A percentile compares a stretch with the other conserved stretches of the same genome.
These are phyloP conservation scores for Aphodius granarius DNA, from an alignment of 2,888 invertebrate genomes.

Conservation along the genomic window DNA sequence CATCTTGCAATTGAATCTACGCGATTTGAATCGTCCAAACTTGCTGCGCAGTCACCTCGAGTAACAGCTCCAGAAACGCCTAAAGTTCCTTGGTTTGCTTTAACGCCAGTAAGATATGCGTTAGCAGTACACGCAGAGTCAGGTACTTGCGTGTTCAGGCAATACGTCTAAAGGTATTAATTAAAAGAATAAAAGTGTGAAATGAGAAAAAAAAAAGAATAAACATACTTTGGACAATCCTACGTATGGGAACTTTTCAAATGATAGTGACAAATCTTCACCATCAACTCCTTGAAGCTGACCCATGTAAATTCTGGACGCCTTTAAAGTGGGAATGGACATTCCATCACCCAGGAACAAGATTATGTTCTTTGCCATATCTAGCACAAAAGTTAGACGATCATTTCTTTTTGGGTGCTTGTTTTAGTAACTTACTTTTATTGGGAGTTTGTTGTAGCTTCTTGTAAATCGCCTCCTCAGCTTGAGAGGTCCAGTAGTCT, in stretches of 20 bases:
- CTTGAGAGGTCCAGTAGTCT: not conserved
- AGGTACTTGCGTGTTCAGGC: not conserved
- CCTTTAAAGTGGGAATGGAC: constrained; percentile 80
- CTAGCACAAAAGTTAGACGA: constrained; percentile 33
- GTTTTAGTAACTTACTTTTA: not conserved
- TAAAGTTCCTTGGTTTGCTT: constrained; percentile 74
- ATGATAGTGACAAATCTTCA: constrained; percentile 70
- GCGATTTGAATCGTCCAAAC: constrained; percentile 59
- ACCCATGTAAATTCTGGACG: constrained; percentile 73
- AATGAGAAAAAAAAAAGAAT: not conserved
- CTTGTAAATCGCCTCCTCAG: not conserved
- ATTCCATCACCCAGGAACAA: constrained; percentile 87
- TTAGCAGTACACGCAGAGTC: constrained; percentile 74
- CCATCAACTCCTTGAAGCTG: constrained; percentile 62
- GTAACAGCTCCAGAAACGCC: constrained; percentile 71
- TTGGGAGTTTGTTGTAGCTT: not conserved
- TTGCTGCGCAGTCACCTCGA: constrained; percentile 64
- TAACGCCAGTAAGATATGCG: constrained; percentile 77
- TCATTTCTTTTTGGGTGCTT: not conserved
- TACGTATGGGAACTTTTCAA: constrained; percentile 75
- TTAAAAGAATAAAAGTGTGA: not conserved
- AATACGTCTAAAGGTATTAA: not conserved
- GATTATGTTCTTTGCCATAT: constrained; percentile 72
- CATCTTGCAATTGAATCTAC: constrained; percentile 70
- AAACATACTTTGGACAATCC: constrained; percentile 73